Conservation (phyloP, 2,888 invertebrate genomes). For the Leptopilina syphax region DNA sequence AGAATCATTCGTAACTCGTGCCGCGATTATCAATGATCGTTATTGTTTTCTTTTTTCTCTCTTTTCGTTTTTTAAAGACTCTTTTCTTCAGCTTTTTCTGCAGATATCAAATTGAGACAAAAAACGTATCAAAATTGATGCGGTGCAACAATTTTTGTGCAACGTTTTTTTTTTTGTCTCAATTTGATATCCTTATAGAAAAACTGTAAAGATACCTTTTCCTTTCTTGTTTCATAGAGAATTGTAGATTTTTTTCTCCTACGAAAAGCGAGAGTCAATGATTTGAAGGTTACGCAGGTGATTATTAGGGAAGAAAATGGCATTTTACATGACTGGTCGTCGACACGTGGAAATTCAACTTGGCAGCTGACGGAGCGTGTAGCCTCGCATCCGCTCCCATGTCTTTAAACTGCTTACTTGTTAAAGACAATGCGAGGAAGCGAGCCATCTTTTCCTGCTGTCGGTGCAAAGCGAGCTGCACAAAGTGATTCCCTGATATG, state of each 20-base stretch:
- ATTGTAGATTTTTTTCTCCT: too few species aligned
- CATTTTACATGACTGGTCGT: conserved; percentile 41
- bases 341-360: conserved; percentile 58
- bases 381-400: conserved; percentile 72
- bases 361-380: conserved; percentile 68
- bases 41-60: not conserved
- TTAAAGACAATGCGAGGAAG: conserved; percentile 75
- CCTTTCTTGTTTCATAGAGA: too few species aligned
- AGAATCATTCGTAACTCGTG: conserved; percentile 57
- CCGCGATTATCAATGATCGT: conserved; percentile 47
- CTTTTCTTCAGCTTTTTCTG: too few species aligned
- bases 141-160: too few species aligned
- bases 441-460: conserved; percentile 74
- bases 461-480: conserved; percentile 43
- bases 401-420: conserved; percentile 70
- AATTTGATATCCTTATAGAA: too few species aligned
- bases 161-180: too few species aligned
- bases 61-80: conserved; percentile 1
- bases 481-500: conserved; percentile 19
- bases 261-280: not conserved
- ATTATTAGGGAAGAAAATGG: conserved; percentile 17
- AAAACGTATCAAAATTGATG: too few species aligned
- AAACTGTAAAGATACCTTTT: too few species aligned
- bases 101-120: too few species aligned
- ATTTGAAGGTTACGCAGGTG: not conserved